A percentile compares a stretch with the other conserved stretches of the same genome.
phyloP scores from a whole-genome alignment of 2,113 vertebrate species.

The Burhinus bistriatus region DNA sequence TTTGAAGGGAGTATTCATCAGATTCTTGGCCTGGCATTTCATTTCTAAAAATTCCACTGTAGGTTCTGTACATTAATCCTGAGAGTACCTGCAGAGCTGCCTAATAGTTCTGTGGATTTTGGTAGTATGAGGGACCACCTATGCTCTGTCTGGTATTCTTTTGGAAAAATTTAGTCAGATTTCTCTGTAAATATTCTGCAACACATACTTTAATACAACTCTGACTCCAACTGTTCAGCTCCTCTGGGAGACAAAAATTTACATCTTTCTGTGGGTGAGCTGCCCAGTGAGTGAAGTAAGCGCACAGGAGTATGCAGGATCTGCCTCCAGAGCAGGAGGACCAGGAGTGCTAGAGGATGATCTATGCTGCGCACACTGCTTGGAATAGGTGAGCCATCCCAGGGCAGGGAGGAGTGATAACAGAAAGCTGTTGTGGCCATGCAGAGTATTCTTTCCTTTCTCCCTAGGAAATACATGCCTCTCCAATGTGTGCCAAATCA shows the following conservation, averaged over 20 bases:
- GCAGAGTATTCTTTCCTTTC: neutral
- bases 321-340: neutral
- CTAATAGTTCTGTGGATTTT: neutral
- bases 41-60: neutral
- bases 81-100: neutral
- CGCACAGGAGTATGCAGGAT: neutral
- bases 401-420: neutral
- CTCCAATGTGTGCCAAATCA: neutral
- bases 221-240: neutral
- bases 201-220: fast-evolving
- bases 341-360: neutral
- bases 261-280: neutral
- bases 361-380: fast-evolving
- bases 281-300: neutral
- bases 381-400: neutral
- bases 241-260: neutral
- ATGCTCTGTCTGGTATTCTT: neutral
- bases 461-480: neutral
- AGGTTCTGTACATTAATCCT: neutral
- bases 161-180: neutral
- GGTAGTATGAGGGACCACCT: neutral
- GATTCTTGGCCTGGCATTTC: neutral
- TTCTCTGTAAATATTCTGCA: neutral
- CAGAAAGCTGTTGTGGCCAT: neutral
- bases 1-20: neutral